phyloP scores from a whole-genome alignment of 2,888 invertebrate species.

The Ectropis crepuscularia region DNA sequence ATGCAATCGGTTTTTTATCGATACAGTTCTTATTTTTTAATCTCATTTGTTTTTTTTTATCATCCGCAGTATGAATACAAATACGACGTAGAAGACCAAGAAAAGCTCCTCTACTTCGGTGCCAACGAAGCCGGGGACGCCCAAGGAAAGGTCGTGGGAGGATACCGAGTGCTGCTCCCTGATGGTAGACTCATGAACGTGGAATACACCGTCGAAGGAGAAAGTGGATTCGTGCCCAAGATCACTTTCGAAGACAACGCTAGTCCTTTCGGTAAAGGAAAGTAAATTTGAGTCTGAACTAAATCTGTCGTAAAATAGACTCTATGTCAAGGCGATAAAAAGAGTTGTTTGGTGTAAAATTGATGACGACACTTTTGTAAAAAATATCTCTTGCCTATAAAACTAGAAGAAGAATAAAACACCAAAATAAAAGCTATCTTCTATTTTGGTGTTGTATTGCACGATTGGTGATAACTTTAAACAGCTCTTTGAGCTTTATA shows the following conservation, averaged over 20 bases:
- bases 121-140: conserved; percentile 88
- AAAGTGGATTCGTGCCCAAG: conserved; percentile 89
- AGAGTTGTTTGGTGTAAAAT: too few species aligned
- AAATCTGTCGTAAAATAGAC: conserved; percentile 34
- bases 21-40: conserved; percentile 38
- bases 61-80: conserved; percentile 87
- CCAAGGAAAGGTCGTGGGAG: conserved; percentile 86
- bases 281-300: conserved; percentile 49
- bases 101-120: conserved; percentile 88
- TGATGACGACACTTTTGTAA: too few species aligned
- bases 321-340: conserved; percentile 4
- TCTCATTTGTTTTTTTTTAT: too few species aligned
- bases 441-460: too few species aligned
- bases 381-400: too few species aligned
- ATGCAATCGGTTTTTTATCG: not conserved
- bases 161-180: conserved; percentile 88
- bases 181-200: conserved; percentile 90
- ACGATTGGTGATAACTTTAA: too few species aligned
- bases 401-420: too few species aligned
- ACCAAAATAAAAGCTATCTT: too few species aligned
- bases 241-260: conserved; percentile 87
- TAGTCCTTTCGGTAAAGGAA: conserved; percentile 81
- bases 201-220: conserved; percentile 88
- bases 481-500: too few species aligned
- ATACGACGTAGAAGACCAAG: conserved; percentile 90